Base-by-base conservation (phyloP, 2,113 vertebrate species). In the Chrysochloris asiatica region DNA sequence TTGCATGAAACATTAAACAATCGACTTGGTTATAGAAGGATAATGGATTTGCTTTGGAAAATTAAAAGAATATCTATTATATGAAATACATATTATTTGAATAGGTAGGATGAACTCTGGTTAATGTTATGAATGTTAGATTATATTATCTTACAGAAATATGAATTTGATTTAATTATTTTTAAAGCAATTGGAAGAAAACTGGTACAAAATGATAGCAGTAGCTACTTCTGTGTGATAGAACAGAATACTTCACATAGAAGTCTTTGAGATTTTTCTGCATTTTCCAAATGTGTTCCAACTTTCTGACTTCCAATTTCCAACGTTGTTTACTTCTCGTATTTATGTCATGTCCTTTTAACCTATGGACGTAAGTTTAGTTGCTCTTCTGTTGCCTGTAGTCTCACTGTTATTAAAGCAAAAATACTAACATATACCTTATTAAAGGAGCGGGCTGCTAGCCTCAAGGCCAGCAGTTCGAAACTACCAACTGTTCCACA, bases 81-180 rank as follows among this genome's bases (percentile, higher is more conserved):
- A 16, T 82, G 43, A 76, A 8, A 84, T 83, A 80, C 28, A 47
- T 28, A 73, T 33, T 86, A n/a, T n/a, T 90, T 83, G n/a, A 91
- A 67, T 76, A 59, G 22, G 63, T n/a, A 59, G 17, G 17, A 36
- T 87, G 4, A 77, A 86, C 21, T 86, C 26, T 59, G 16, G 71
- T 67, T 82, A 82, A 12, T 83, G 19, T 54, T 61, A 69, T 79
- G n/a, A 73, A 52, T 86, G 17, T 81, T 36, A 65, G 50, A 88
- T 36, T 63, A 6, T 0, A 76, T 75, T 83, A 69, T 59, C 24
- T 59, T 59, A 9, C 56, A 71, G 36, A 83, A 36, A 63, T 5
- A 71, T 63, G 59, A 59, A 93, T 86, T 91, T 28, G 61, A 11
- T 41, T 52, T 13, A 72, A 56, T 26, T 72, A 21, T 47, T 52